A percentile compares a stretch with the other conserved stretches of the same genome.
Conservation (phyloP, 2,113 vertebrate species). For the Desmodus rotundus region DNA sequence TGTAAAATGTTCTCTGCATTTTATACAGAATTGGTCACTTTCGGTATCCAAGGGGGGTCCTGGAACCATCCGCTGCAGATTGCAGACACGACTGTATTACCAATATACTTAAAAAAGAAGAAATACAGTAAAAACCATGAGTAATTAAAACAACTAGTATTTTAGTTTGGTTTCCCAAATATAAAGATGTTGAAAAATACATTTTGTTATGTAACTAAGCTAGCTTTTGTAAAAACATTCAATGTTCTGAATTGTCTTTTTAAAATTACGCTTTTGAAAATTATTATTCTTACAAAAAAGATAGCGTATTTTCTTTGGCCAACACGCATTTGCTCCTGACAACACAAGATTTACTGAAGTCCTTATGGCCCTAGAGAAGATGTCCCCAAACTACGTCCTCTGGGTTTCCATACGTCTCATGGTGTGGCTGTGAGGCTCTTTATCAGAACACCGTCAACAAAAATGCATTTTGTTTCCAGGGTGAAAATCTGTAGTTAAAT, state of each 20-base stretch:
- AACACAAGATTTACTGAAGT: background rate
- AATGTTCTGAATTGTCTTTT: background rate
- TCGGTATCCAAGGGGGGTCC: background rate
- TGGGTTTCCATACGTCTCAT: background rate
- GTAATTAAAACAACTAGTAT: background rate
- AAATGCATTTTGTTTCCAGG: background rate
- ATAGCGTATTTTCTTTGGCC: background rate
- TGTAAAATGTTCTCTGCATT: background rate
- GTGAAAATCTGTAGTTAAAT: background rate
- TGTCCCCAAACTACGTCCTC: background rate
- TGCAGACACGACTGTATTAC: background rate
- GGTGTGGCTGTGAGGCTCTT: background rate
- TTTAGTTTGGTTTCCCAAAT: constrained; percentile 3
- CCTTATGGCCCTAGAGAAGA: background rate
- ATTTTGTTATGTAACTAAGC: background rate
- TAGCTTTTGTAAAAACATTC: background rate
- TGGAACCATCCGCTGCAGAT: background rate
- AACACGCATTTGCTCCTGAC: background rate
- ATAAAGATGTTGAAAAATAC: background rate
- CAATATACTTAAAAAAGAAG: background rate
- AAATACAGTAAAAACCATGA: background rate
- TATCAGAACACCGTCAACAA: background rate
- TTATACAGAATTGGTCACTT: background rate
- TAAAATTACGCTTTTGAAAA: background rate
- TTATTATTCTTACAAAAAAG: background rate